A percentile compares a stretch with the other conserved stretches of the same genome.
Conservation (phyloP, 2,113 vertebrate species). For the Murina feae region DNA sequence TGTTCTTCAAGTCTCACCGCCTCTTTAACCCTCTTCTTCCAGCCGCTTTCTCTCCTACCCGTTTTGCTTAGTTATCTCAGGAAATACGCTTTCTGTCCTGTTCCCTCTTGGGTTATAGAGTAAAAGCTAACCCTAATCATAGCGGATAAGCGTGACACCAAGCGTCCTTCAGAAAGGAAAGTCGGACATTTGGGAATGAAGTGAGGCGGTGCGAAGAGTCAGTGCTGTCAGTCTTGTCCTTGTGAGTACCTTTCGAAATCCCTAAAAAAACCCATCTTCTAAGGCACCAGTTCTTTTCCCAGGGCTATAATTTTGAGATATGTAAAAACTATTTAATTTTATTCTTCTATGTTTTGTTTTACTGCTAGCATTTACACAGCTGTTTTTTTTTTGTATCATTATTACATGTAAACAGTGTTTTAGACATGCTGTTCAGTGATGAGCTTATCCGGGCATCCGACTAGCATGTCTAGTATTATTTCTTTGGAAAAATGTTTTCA, state of each 20-base stretch:
- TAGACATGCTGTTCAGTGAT: background rate
- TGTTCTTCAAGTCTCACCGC: background rate
- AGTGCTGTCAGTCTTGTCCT: background rate
- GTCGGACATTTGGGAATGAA: background rate
- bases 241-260: background rate
- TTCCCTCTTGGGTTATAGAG: background rate
- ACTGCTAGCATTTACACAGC: constrained; percentile 1
- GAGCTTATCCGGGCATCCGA: background rate
- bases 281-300: background rate
- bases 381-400: background rate
- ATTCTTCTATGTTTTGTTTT: background rate
- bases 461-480: background rate
- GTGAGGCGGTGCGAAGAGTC: background rate
- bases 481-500: background rate
- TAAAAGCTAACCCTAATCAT: background rate
- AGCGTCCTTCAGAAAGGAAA: background rate
- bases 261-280: background rate
- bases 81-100: background rate
- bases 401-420: background rate
- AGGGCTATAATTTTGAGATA: background rate
- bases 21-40: background rate
- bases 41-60: background rate
- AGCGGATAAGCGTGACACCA: background rate
- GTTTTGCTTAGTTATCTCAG: background rate
- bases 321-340: constrained; percentile 21